Conservation (phyloP, 2,113 vertebrate species). For the human (Homo sapiens) region DNA sequence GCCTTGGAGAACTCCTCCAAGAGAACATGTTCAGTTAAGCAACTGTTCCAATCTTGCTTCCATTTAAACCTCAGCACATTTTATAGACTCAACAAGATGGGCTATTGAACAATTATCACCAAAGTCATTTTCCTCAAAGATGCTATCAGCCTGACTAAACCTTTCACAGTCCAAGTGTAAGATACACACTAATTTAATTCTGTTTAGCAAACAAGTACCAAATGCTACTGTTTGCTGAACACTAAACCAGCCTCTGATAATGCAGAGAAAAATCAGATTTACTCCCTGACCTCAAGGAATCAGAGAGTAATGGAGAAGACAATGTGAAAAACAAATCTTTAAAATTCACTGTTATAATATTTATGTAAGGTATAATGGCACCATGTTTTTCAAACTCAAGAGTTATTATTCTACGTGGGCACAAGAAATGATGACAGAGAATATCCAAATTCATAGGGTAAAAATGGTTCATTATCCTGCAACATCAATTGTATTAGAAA, state of each 20-base stretch:
- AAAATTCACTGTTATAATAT: constrained; percentile 35
- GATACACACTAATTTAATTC: constrained; percentile 13
- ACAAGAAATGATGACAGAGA: background rate
- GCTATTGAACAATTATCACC: background rate
- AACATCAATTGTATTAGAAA: background rate
- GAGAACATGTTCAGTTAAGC: background rate
- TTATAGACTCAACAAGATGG: constrained; percentile 8
- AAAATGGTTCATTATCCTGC: background rate
- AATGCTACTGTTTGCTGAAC: background rate
- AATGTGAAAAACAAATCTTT: background rate
- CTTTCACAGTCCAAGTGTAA: background rate
- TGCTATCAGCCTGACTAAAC: background rate
- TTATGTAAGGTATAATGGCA: background rate
- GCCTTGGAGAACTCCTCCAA: background rate
- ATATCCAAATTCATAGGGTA: background rate
- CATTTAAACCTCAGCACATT: background rate
- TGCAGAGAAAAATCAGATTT: background rate
- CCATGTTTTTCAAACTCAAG: constrained; percentile 4
- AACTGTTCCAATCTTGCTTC: background rate
- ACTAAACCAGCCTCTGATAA: background rate
- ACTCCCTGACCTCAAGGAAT: background rate
- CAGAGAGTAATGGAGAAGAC: background rate
- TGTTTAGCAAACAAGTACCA: constrained; percentile 14
- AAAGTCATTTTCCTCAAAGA: constrained; percentile 29
- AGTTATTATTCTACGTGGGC: background rate